phyloP scores from a whole-genome alignment of 2,113 vertebrate genomes.

The Lonchura striata region DNA sequence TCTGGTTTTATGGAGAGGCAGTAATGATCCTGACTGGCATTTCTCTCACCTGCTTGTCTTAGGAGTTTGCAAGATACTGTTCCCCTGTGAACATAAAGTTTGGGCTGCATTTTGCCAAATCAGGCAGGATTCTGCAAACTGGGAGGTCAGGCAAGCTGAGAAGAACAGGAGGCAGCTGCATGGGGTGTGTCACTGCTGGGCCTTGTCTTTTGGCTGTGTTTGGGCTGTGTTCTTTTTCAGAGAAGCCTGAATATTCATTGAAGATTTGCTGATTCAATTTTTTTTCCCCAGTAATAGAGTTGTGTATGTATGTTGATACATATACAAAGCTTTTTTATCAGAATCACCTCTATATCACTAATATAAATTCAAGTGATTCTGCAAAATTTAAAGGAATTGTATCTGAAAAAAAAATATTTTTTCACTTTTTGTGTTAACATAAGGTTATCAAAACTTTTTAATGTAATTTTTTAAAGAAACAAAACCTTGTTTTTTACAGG shows the following conservation, averaged over 20 bases:
- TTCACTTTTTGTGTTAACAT: not conserved
- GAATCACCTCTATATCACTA: not conserved
- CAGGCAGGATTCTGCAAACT: not conserved
- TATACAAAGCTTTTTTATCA: not conserved
- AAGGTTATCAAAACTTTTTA: not conserved
- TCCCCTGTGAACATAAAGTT: not conserved
- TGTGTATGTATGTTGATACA: not conserved
- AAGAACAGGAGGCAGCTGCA: slow-evolving; percentile 2
- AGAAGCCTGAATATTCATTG: not conserved
- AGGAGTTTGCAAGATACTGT: not conserved
- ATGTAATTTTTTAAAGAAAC: not conserved
- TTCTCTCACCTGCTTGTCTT: not conserved
- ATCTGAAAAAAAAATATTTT: not conserved
- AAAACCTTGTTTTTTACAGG: not conserved
- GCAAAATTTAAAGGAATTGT: not conserved
- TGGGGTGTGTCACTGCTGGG: not conserved
- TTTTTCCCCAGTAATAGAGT: not conserved
- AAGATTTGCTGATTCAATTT: not conserved
- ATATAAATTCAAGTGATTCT: not conserved
- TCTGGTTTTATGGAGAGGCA: not conserved
- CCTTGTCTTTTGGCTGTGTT: not conserved
- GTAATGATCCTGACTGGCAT: not conserved
- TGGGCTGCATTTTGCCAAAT: not conserved
- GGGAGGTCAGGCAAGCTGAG: not conserved
- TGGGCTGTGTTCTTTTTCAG: not conserved